Evolutionary conservation across 2,888 invertebrate species (phyloP).

Genomic region (Seladonia tumulorum): DNA sequence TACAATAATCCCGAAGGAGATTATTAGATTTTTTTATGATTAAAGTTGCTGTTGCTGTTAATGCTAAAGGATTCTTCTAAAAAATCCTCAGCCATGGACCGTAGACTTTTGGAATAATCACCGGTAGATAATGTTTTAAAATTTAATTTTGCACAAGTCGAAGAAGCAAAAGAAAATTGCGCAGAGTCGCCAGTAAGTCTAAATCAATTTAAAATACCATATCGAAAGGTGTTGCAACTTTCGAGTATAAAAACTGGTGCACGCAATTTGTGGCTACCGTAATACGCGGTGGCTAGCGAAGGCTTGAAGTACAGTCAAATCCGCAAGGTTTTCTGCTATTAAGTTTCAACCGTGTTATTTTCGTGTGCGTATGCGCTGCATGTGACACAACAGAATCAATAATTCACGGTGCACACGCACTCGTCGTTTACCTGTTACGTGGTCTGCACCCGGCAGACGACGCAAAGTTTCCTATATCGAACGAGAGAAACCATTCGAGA

Average conservation of each 20-base stretch:
- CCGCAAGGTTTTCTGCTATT: background rate
- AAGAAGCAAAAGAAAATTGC: background rate
- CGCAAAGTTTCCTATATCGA: conserved; percentile 29
- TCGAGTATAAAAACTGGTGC: background rate
- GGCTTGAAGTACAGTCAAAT: background rate
- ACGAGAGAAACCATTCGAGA: conserved; percentile 42
- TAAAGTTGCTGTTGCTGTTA: too few relatives aligned
- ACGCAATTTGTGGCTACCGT: background rate
- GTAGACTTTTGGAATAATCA: too few relatives aligned
- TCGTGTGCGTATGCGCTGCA: background rate
- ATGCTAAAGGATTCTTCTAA: too few relatives aligned
- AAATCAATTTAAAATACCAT: background rate
- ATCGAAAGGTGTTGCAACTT: background rate
- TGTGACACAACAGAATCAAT: background rate
- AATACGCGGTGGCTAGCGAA: background rate
- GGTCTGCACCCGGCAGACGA: background rate
- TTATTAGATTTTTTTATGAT: too few relatives aligned
- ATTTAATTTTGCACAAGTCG: background rate
- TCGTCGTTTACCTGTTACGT: conserved; percentile 1
- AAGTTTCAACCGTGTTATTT: background rate
- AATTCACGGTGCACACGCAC: conserved; percentile 6
- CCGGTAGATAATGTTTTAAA: too few relatives aligned
- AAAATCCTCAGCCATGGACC: too few relatives aligned
- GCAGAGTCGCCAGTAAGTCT: background rate
- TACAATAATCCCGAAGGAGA: too few relatives aligned